phyloP scores from a whole-genome alignment of 2,888 invertebrate species.

The Metopia argyrocephala region DNA sequence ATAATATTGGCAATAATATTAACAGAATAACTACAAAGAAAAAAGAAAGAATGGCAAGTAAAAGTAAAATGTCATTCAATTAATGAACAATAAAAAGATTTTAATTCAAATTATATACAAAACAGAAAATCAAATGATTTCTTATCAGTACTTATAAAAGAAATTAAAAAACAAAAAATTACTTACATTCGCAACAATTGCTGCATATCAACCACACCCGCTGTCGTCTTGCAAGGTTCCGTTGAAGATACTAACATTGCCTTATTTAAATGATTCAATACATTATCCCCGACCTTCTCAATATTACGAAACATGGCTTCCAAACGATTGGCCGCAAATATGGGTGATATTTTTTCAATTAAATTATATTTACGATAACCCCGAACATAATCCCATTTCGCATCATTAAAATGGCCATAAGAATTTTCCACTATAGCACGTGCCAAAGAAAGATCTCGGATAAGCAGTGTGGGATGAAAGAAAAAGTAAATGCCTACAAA shows the following conservation, averaged over 20 bases:
- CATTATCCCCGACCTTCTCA: conserved; percentile 80
- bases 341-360: conserved; percentile 82
- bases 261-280: conserved; percentile 78
- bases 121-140: not conserved
- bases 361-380: conserved; percentile 82
- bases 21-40: conserved; percentile 76
- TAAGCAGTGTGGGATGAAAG: conserved; percentile 81
- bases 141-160: not conserved
- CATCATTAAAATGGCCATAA: conserved; percentile 83
- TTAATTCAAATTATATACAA: not conserved
- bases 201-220: conserved; percentile 69
- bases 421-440: conserved; percentile 82
- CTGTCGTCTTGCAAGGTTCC: conserved; percentile 69
- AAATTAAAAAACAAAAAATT: not conserved
- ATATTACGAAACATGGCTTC: conserved; percentile 83
- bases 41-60: not conserved
- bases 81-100: conserved; percentile 22
- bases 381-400: conserved; percentile 80
- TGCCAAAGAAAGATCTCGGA: conserved; percentile 83
- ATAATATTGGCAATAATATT: conserved; percentile 79
- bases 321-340: conserved; percentile 83
- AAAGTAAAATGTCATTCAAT: conserved; percentile 20
- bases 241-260: conserved; percentile 62
- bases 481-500: conserved; percentile 83
- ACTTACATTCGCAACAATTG: conserved; percentile 71